Base-by-base conservation (phyloP, 2,888 invertebrate species). In the Nomada fabriciana region DNA sequence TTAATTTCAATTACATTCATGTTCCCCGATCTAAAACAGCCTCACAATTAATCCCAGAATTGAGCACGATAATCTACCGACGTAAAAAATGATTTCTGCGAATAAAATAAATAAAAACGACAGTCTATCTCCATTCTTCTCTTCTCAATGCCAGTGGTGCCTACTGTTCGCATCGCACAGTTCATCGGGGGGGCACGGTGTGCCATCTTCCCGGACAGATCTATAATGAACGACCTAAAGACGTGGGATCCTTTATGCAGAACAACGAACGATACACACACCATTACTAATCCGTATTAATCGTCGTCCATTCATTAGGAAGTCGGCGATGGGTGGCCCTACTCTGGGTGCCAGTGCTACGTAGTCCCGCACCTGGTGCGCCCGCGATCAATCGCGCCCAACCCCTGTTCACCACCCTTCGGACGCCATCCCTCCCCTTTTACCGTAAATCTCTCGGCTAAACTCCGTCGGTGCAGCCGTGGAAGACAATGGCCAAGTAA, bases 241-340 rank as follows among this genome's bases (percentile, higher is more conserved):
- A 61, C 55, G 20, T 25, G 53, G 25, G 25, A 47, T 52, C 25
- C 61, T 53, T 70, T 76, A 72, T 55, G 80, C 57, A 25, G 42
- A 57, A 52, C 23, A 61, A 60, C 55, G 71, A 64, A 69, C 78
- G 74, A 75, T 84, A 82, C 73, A 79, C 82, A 80, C 73, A 15
- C 29, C 68, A 73, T 70, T 52, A 50, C 76, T 83, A 88, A 85
- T 88, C 80, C 78, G 82, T 80, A 88, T 88, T 88, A 88, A 88
- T 88, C 75, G 80, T 43, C 67, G 11, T 68, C 84, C 81, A 86
- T 87, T 88, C 84, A 87, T 88, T 88, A 86, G 87, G 72, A 84
- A 88, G 86, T 80, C 85, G 85, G 88, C 73, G 75, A 77, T 84
- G 81, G 84, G 77, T 65, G 29, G 61, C 15, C 59, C 72, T 74